Percentiles rank a stretch among this genome's conserved stretches.
phyloP scores from a whole-genome alignment of 1,140 invertebrate species.

The Orius insidiosus region DNA sequence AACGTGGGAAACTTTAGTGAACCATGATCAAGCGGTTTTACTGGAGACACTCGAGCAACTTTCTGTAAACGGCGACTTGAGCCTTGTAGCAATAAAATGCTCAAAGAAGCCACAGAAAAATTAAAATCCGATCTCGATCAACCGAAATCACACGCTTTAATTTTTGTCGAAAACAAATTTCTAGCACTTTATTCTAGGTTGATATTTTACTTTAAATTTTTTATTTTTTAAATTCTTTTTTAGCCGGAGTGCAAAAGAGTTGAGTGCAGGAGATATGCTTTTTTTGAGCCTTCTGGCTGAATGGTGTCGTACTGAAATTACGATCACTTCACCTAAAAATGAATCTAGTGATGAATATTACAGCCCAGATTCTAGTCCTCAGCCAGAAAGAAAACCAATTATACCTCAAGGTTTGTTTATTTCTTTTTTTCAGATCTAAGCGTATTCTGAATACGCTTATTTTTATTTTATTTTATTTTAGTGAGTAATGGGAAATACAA shows the following conservation, averaged over 20 bases:
- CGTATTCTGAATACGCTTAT: too few relatives aligned
- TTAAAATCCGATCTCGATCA: slow-evolving; percentile 38
- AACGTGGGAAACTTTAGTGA: slow-evolving; percentile 34
- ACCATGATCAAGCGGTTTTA: slow-evolving; percentile 39
- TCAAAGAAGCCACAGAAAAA: slow-evolving; percentile 44
- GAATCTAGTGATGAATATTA: slow-evolving; percentile 24
- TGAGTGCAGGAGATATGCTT: slow-evolving; percentile 46
- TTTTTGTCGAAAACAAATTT: slow-evolving; percentile 60
- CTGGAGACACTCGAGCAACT: slow-evolving; percentile 59
- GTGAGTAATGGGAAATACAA: slow-evolving; percentile 24
- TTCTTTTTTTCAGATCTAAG: not conserved
- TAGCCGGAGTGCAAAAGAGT: slow-evolving; percentile 41
- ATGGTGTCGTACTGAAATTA: slow-evolving; percentile 1
- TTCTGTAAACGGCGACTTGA: slow-evolving; percentile 47
- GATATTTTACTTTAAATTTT: slow-evolving; percentile 8
- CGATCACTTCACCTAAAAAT: not conserved
- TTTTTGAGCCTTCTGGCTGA: slow-evolving; percentile 43
- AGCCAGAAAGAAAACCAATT: slow-evolving; percentile 3
- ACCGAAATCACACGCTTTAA: slow-evolving; percentile 44
- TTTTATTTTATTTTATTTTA: slow-evolving; percentile 1
- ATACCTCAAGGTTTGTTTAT: slow-evolving; percentile 16
- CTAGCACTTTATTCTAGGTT: slow-evolving; percentile 57
- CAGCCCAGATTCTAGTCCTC: slow-evolving; percentile 22
- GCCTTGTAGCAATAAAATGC: slow-evolving; percentile 40
- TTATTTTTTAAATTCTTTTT: slow-evolving; percentile 11